A percentile compares a stretch with the other conserved stretches of the same genome.
Conservation (phyloP, 2,797 vertebrate species). For the Sternarchorhynchus goeldii region DNA sequence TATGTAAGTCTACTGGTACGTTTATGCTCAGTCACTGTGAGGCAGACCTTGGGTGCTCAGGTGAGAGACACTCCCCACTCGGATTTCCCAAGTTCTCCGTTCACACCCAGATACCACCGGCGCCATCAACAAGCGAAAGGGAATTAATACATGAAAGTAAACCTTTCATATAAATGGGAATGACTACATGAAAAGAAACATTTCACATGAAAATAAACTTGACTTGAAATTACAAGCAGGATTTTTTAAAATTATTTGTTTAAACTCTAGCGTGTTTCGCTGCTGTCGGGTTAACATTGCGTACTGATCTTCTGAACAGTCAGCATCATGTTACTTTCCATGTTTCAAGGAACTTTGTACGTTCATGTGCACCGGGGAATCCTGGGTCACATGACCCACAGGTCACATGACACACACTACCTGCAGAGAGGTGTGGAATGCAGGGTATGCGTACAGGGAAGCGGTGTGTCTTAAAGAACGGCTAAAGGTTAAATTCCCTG, state of each 20-base stretch:
- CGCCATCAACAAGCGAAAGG: too few relatives aligned
- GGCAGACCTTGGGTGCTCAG: neutral
- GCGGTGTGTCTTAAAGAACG: slow-evolving; percentile 1
- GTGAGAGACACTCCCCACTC: neutral
- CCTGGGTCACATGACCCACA: neutral
- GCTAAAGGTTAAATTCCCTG: slow-evolving; percentile 1
- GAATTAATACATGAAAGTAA: too few relatives aligned
- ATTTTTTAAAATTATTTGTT: too few relatives aligned
- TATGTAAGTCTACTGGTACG: too few relatives aligned
- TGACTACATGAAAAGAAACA: too few relatives aligned
- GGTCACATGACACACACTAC: slow-evolving; percentile 1
- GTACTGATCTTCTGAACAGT: neutral
- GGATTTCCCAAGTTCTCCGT: neutral
- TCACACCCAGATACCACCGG: too few relatives aligned
- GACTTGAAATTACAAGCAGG: too few relatives aligned
- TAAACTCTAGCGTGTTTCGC: too few relatives aligned
- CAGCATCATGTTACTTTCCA: neutral
- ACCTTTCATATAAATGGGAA: too few relatives aligned
- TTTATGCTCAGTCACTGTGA: slow-evolving; percentile 1
- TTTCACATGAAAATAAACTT: too few relatives aligned
- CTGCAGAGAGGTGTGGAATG: slow-evolving; percentile 24
- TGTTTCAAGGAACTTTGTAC: neutral
- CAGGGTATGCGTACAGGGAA: slow-evolving; percentile 9
- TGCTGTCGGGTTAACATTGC: neutral
- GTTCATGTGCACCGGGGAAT: slow-evolving; percentile 1